Base-by-base conservation (phyloP, 53 echinoderm and acorn worm genomes). In the Temnopleurus reevesii region DNA sequence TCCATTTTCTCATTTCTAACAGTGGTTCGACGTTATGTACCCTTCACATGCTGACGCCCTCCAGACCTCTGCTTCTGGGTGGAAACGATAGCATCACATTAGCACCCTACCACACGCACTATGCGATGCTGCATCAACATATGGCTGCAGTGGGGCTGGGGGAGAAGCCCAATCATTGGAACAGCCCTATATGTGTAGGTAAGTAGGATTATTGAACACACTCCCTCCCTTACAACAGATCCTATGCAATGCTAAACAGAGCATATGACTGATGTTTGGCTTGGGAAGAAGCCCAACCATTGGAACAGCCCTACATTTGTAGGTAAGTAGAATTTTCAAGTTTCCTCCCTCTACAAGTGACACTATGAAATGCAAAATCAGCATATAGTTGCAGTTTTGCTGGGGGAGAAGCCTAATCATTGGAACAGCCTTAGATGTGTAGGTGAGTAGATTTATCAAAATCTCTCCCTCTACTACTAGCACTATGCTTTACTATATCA, bases 71-170 rank as follows among this genome's bases (percentile, higher is more conserved):
- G 2, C 49, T 96, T 18, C 92, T 99, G 1, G 96, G 99, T 17
- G 99, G 99, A 8, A 99, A 96, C 81, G 99, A 99, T 81, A 92
- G 92, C 55, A 93, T 99, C 30, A 90, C 90, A 6, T 77, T 99
- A 46, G 99, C 99, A 44, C 99, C 99, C 0, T 99, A 96, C 81
- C 99, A 96, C 86, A 99, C 99, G 19, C 93, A 96, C 86, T 99
- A 99, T 83, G 93, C 96, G 15, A 86, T 92, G 91, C 61, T 99
- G 64, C 77, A 94, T 43, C 90, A 92, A 10, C 93, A 99, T 89
- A 98, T 99, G 99, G 86, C 92, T 10, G 86, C 63, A 31, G 76
- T 94, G 8, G 99, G 99, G 19, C 86, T 99, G 23, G 85, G 83
- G 23, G 64, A 83, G 24, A 89, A 76, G n/a, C 92, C 96, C 55